Percentiles rank a stretch among this genome's conserved stretches.
These are phyloP conservation scores for Nudaria mundana DNA, from an alignment of 2,888 invertebrate species.

Conservation along the genomic window DNA sequence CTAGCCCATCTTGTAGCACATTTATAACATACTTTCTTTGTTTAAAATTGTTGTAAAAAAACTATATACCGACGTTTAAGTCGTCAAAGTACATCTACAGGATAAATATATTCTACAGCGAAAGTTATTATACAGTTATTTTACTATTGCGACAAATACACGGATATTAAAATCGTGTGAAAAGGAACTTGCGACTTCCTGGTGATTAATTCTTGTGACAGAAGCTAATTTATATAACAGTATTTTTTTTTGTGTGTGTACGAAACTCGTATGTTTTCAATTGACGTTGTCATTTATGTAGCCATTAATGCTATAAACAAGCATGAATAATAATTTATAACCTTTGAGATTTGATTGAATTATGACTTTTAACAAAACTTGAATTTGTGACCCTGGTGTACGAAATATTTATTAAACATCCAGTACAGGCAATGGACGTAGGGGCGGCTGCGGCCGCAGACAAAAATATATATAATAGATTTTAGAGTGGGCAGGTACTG, in stretches of 20 bases:
- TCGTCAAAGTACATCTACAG: conserved; percentile 2
- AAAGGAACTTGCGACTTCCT: conserved; percentile 13
- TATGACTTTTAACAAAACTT: too few species aligned
- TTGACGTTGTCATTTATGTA: background rate
- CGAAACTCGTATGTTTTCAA: background rate
- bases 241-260: background rate
- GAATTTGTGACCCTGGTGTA: too few species aligned
- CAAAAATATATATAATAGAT: too few species aligned
- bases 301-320: background rate
- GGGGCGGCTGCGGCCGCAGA: too few species aligned
- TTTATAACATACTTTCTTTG: too few species aligned
- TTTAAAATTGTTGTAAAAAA: too few species aligned
- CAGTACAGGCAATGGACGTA: background rate
- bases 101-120: background rate
- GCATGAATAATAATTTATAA: too few species aligned
- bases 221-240: background rate
- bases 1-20: too few species aligned
- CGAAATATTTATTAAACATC: too few species aligned
- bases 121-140: conserved; percentile 6
- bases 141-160: conserved; percentile 6
- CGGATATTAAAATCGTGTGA: conserved; percentile 10
- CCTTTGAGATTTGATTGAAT: too few species aligned
- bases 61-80: too few species aligned
- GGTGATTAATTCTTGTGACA: conserved; percentile 9
- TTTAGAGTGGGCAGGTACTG: too few species aligned